phyloP scores from a whole-genome alignment of 2,888 invertebrate species.

The Anticlea derivata region DNA sequence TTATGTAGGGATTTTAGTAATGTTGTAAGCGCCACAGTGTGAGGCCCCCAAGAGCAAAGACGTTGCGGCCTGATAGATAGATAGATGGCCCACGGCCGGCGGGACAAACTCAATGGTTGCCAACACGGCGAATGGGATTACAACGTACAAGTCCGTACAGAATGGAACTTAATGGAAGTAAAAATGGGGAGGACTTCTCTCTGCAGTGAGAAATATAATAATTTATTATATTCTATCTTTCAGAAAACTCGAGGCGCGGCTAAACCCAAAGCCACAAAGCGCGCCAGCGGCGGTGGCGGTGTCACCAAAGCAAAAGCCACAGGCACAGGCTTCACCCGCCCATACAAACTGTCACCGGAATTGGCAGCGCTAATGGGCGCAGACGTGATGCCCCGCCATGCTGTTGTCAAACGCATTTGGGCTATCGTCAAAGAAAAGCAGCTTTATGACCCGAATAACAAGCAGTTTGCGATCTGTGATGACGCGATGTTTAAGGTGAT shows the following conservation, averaged over 20 bases:
- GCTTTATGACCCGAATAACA: slow-evolving; percentile 96
- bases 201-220: too few species aligned
- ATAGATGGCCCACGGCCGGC: too few species aligned
- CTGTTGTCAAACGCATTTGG: slow-evolving; percentile 95
- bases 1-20: too few species aligned
- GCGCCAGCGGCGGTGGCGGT: slow-evolving; percentile 31
- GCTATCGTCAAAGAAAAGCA: slow-evolving; percentile 94
- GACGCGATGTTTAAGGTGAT: slow-evolving; percentile 94
- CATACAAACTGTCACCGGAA: slow-evolving; percentile 93
- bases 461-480: slow-evolving; percentile 97
- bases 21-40: too few species aligned
- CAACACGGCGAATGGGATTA: too few species aligned
- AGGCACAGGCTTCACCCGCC: slow-evolving; percentile 92
- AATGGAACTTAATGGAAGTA: too few species aligned
- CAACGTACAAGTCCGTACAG: too few species aligned
- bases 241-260: slow-evolving; percentile 57
- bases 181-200: too few species aligned
- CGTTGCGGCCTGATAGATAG: too few species aligned
- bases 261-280: slow-evolving; percentile 50
- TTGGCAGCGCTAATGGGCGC: slow-evolving; percentile 93
- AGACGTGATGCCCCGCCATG: slow-evolving; percentile 93
- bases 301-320: slow-evolving; percentile 72
- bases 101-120: too few species aligned
- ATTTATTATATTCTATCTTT: neutral
- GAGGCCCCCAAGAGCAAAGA: too few species aligned